Evolutionary conservation across 1,140 invertebrate genomes (phyloP).

Genomic region (Trichoplusia ni): DNA sequence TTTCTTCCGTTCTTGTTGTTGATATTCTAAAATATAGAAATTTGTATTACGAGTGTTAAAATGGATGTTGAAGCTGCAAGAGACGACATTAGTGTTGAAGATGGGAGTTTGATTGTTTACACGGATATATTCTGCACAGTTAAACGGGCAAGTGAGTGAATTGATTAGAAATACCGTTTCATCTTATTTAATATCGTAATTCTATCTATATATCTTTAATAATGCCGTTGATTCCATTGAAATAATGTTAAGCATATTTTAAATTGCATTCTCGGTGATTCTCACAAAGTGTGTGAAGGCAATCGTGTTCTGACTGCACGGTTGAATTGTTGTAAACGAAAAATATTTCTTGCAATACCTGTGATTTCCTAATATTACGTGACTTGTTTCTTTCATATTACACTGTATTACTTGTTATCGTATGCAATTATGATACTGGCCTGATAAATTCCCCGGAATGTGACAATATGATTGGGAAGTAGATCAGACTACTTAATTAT

Average conservation of each 20-base stretch:
- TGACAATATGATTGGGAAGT: no score
- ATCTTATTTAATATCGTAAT: no score
- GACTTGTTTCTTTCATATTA: no score
- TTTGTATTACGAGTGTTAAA: slow-evolving; percentile 18
- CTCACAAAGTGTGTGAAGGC: slow-evolving; percentile 15
- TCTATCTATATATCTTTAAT: no score
- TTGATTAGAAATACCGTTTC: no score
- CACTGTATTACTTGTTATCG: no score
- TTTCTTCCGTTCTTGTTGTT: slow-evolving; percentile 2
- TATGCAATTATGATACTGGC: no score
- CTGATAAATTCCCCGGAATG: no score
- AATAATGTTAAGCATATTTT: neutral
- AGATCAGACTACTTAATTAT: no score
- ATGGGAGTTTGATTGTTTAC: slow-evolving; percentile 55
- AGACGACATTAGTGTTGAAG: slow-evolving; percentile 58
- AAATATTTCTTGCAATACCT: no score
- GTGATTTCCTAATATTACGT: no score
- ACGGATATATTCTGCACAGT: slow-evolving; percentile 33
- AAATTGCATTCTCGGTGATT: neutral
- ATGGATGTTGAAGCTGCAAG: slow-evolving; percentile 63
- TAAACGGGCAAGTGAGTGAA: slow-evolving; percentile 4
- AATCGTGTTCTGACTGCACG: neutral
- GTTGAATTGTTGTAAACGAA: neutral
- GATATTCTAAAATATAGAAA: neutral
- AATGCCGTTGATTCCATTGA: neutral